Conservation (phyloP, 2,797 vertebrate species). For the Tinamus major region DNA sequence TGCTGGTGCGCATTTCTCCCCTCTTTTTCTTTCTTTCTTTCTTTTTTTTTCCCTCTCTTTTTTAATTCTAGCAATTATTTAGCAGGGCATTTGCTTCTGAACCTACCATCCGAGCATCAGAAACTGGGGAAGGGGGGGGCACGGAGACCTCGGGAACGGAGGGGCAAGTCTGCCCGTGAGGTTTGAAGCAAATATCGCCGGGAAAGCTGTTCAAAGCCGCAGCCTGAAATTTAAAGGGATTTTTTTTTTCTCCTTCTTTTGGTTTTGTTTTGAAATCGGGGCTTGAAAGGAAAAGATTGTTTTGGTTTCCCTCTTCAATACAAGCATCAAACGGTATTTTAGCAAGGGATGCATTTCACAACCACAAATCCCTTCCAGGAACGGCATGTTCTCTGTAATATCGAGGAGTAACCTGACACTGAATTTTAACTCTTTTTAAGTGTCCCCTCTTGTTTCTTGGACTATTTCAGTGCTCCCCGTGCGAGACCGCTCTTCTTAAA, state of each 20-base stretch:
- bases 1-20: conserved; percentile 14
- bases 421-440: conserved; percentile 6
- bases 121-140: conserved; percentile 22
- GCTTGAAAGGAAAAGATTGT: not conserved
- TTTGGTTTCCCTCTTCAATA: conserved; percentile 28
- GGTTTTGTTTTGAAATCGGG: conserved; percentile 2
- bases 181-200: not conserved
- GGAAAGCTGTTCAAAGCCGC: not conserved
- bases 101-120: conserved; percentile 1
- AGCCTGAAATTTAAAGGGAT: not conserved
- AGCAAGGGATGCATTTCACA: not conserved
- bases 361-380: not conserved
- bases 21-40: not conserved
- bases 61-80: conserved; percentile 26
- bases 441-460: not conserved
- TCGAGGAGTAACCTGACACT: not conserved
- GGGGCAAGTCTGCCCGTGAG: not conserved
- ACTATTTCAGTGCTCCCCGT: not conserved
- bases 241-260: not conserved
- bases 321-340: conserved; percentile 37
- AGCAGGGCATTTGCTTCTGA: conserved; percentile 2
- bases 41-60: not conserved
- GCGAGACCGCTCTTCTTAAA: not conserved
- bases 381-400: not conserved
- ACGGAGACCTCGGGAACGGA: not conserved